phyloP scores from a whole-genome alignment of 53 echinoderm and acorn worm species.

The Stichopus horrens region DNA sequence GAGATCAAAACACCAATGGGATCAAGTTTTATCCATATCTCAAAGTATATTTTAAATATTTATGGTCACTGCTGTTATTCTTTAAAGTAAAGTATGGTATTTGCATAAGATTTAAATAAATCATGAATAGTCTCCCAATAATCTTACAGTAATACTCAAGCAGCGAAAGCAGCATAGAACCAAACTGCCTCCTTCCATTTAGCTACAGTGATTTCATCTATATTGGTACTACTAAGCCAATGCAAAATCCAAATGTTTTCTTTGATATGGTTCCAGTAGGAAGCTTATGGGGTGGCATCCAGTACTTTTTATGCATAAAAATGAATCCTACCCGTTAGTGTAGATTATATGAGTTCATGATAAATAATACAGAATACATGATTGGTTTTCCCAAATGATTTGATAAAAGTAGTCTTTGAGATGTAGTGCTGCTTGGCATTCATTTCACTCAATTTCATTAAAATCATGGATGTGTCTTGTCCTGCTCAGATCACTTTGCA shows the following conservation, averaged over 20 bases:
- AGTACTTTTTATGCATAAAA: conserved; percentile 32
- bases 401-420: conserved; percentile 11
- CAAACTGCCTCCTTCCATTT: too few species aligned
- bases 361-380: conserved; percentile 13
- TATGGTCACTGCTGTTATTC: neutral
- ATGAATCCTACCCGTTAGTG: conserved; percentile 19
- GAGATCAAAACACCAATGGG: too few species aligned
- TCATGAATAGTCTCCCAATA: neutral
- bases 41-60: neutral
- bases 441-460: conserved; percentile 18
- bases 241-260: neutral
- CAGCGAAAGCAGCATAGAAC: neutral
- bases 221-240: neutral
- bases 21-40: too few species aligned
- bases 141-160: conserved; percentile 8
- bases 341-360: conserved; percentile 14
- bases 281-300: conserved; percentile 3
- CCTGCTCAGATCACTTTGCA: conserved; percentile 1
- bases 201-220: too few species aligned
- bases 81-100: neutral
- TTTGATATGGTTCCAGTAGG: conserved; percentile 6
- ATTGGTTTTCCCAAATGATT: conserved; percentile 31
- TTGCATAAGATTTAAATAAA: neutral
- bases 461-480: conserved; percentile 8
- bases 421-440: conserved; percentile 5